Base-by-base conservation (phyloP, 2,113 vertebrate species). In the Rana temporaria region DNA sequence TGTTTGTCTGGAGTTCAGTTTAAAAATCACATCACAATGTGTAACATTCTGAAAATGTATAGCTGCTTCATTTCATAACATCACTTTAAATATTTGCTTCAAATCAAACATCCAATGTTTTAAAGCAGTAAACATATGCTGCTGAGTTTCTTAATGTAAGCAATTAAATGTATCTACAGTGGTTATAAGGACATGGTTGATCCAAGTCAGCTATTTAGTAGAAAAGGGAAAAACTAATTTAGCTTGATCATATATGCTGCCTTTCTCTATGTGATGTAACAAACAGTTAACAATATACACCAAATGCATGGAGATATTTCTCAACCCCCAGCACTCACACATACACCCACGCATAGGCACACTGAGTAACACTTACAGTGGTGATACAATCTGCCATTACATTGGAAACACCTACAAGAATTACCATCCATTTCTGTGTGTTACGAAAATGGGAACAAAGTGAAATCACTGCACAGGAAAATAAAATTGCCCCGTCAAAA, bases 381-480 rank as follows among this genome's bases (percentile, higher is more conserved):
- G 78, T 71, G 30, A 80, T 24, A 48, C 78, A 80, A 80, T 69
- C 78, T 80, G 78, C 78, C 78, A 62, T 80, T 79, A 79, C 78
- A 59, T 69, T 79, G 52, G 52, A 57, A 70, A 79, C 78, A 80
- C 66, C 53, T 71, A 80, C 66, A 70, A 78, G 62, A 67, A 70
- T 30, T 62, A 62, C 32, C 34, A 59, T 42, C 66, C 34, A 80
- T 38, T 60, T 67, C 66, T 78, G 34, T 78, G 19, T 66, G 20
- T 48, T 78, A 20, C 59, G 62, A 18, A 59, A 48, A 59, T 30
- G 55, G 19, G 71, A 74, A 74, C 17, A 74, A 9, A 38, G 71
- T 19, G 30, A 59, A 56, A 60, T 74, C 4, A 19, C 24, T 6
- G 71, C 32, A 60, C 53, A 16, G 17, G 16, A 38, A 19, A 59